A percentile compares a stretch with the other conserved stretches of the same genome.
These are phyloP conservation scores for Stictonetta naevosa DNA, from an alignment of 2,113 vertebrate species.

Conservation along the genomic window DNA sequence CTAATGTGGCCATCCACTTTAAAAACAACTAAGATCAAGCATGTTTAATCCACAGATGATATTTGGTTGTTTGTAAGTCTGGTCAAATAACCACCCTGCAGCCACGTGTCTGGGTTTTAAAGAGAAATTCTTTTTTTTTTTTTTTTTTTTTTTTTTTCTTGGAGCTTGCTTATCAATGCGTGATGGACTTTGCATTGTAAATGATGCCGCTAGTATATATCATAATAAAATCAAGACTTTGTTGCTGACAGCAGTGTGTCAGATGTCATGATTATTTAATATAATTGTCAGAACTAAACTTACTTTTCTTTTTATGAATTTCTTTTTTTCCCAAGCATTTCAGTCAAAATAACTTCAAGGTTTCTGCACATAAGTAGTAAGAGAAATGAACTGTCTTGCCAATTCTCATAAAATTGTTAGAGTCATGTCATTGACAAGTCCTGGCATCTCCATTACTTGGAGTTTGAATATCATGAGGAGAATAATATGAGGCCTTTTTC, in stretches of 20 bases:
- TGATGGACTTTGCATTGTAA: not conserved
- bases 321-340: not conserved
- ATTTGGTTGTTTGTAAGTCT: not conserved
- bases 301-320: not conserved
- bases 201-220: not conserved
- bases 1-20: not conserved
- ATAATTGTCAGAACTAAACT: not conserved
- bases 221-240: not conserved
- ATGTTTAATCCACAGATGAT: not conserved
- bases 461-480: not conserved
- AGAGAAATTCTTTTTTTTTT: not conserved
- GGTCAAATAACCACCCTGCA: not conserved
- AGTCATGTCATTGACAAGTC: not conserved
- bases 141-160: not conserved
- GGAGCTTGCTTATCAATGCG: not conserved
- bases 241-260: not conserved
- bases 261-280: not conserved
- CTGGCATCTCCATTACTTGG: constrained; percentile 1
- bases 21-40: not conserved
- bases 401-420: constrained; percentile 9
- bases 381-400: not conserved
- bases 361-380: not conserved
- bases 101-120: not conserved
- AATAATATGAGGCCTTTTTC: not conserved
- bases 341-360: not conserved